These are phyloP conservation scores for Porphyrio hochstetteri DNA, from an alignment of 2,113 vertebrate genomes.

Conservation along the genomic window DNA sequence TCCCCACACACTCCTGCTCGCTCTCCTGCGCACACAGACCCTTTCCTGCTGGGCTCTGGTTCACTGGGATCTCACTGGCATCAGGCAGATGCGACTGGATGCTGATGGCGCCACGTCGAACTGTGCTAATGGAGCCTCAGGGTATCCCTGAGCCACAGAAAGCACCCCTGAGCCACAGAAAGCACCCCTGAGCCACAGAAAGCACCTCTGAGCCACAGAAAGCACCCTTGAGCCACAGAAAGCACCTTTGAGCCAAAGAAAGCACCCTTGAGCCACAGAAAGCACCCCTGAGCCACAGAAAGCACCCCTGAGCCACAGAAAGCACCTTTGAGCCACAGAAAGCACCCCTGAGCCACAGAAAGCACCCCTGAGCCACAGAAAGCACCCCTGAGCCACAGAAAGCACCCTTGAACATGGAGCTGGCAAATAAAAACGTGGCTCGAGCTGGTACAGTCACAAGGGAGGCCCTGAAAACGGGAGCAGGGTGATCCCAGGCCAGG, in stretches of 20 bases:
- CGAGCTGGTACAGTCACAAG: rapidly evolving
- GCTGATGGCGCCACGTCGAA: not conserved
- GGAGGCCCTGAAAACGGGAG: not conserved
- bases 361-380: not conserved
- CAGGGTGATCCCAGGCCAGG: not conserved
- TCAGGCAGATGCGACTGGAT: not conserved
- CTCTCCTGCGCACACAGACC: not conserved
- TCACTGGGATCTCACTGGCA: not conserved
- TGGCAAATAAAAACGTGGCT: not conserved
- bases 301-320: not conserved
- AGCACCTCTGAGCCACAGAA: not conserved
- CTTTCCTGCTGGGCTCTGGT: not conserved
- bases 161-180: no score
- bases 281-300: not conserved
- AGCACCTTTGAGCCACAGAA: not conserved
- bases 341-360: not conserved
- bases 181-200: no score
- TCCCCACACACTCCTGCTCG: not conserved
- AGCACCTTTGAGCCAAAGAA: no score
- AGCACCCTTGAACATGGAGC: not conserved
- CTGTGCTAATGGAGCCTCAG: not conserved
- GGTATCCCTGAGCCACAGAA: not conserved
- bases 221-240: not conserved
- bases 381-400: not conserved
- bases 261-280: not conserved